These are phyloP conservation scores for Tenebrosternarchus preto DNA, from an alignment of 2,113 vertebrate genomes.

Conservation along the genomic window DNA sequence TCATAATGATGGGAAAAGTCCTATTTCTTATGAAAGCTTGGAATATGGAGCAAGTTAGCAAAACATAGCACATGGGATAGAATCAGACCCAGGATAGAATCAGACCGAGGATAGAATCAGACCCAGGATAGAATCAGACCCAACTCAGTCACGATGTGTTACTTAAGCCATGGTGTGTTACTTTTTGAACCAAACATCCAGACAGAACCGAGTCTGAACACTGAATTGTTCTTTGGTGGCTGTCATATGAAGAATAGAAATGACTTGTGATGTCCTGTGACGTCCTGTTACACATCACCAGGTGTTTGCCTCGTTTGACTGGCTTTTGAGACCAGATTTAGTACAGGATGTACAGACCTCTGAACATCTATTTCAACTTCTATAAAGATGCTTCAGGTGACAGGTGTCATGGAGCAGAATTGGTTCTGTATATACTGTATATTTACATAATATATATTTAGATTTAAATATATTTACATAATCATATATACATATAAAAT, in stretches of 20 bases:
- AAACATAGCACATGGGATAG: neutral
- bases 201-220: no score
- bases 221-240: no score
- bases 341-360: no score
- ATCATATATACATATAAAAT: neutral
- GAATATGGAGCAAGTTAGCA: neutral
- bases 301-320: neutral
- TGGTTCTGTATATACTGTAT: no score
- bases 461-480: neutral
- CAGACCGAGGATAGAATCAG: no score
- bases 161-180: neutral
- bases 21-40: neutral
- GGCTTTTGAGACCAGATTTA: neutral
- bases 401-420: no score
- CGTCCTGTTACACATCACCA: no score
- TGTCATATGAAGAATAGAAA: no score
- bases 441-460: no score
- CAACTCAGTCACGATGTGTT: conserved; percentile 14
- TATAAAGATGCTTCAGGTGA: no score
- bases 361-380: no score
- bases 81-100: neutral
- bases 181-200: neutral
- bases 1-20: conserved; percentile 7
- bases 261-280: no score
- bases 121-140: neutral